These are phyloP conservation scores for Engystomops pustulosus DNA, from an alignment of 2,113 vertebrate species.

Conservation along the genomic window DNA sequence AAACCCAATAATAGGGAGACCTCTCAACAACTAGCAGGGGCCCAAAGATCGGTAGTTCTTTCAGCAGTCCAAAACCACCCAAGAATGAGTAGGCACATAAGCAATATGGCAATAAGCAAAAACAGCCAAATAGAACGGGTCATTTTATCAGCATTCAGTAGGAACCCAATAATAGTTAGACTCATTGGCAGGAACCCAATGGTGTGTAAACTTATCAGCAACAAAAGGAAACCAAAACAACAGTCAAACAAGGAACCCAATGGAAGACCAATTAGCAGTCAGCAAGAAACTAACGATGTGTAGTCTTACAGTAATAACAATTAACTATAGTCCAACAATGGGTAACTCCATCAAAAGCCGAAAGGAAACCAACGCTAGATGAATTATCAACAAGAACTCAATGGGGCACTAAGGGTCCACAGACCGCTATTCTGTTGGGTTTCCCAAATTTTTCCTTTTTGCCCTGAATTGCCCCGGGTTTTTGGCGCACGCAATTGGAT, in stretches of 20 bases:
- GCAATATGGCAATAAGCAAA: not conserved
- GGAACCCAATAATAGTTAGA: not conserved
- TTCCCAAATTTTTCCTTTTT: no score
- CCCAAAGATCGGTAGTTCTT: not conserved
- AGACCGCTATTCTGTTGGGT: no score
- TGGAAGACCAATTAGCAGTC: not conserved
- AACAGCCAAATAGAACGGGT: not conserved
- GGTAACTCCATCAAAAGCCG: not conserved
- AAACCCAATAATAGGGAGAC: not conserved
- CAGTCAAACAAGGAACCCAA: not conserved
- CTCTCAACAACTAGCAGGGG: not conserved
- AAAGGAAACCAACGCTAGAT: not conserved
- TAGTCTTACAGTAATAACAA: no score
- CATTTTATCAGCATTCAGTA: not conserved
- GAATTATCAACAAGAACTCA: not conserved
- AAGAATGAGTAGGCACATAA: not conserved
- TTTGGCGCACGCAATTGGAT: no score
- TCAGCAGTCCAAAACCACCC: not conserved
- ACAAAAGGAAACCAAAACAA: no score
- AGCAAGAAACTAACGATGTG: no score
- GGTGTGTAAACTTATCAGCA: not conserved
- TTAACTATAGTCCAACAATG: no score
- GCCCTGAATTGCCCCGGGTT: no score
- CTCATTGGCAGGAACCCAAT: not conserved
- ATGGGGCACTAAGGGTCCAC: no score